phyloP scores from a whole-genome alignment of 2,888 invertebrate species.

The Xestia ashworthii region DNA sequence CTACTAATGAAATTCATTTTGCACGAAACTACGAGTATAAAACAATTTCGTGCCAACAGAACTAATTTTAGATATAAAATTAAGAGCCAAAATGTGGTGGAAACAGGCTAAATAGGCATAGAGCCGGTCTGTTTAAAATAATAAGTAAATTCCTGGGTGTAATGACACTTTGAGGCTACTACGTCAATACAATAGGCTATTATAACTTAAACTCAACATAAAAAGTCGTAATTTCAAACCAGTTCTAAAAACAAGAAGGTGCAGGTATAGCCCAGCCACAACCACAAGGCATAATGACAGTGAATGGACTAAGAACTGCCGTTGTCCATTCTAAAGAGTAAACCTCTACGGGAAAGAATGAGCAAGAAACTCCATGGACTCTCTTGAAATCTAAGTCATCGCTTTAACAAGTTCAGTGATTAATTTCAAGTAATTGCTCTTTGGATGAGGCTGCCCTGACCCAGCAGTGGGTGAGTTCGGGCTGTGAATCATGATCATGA shows the following conservation, averaged over 20 bases:
- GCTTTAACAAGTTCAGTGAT: neutral
- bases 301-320: neutral
- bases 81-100: neutral
- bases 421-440: neutral
- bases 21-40: neutral
- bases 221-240: neutral
- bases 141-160: no score
- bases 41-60: constrained; percentile 2
- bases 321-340: neutral
- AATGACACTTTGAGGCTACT: no score
- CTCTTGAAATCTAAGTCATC: neutral
- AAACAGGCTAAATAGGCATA: neutral
- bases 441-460: neutral
- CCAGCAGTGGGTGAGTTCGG: no score
- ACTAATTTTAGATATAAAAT: constrained; percentile 1
- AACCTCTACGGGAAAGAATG: neutral
- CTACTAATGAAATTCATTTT: constrained; percentile 27
- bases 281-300: neutral
- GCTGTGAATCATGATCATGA: no score
- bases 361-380: neutral
- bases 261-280: neutral
- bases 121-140: neutral
- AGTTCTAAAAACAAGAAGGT: no score
- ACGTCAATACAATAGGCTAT: no score
- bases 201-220: neutral